phyloP scores from a whole-genome alignment of 2,113 vertebrate genomes.

The Dendrocopos noguchii region DNA sequence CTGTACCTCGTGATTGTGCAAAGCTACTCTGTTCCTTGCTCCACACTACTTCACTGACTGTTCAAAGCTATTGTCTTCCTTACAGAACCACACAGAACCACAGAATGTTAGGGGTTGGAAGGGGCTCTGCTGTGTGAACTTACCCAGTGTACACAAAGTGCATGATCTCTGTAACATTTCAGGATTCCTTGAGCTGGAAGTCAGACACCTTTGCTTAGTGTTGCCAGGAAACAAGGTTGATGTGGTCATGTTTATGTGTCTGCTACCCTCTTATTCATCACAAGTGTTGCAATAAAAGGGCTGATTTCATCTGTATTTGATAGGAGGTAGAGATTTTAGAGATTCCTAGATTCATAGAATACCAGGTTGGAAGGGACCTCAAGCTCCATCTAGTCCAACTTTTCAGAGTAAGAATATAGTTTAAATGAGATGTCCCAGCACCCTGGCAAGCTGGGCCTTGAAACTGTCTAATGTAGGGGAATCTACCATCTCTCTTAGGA shows the following conservation, averaged over 20 bases:
- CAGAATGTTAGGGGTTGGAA: too few species aligned
- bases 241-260: not conserved
- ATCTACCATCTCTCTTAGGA: too few species aligned
- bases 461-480: too few species aligned
- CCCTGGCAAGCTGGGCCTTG: too few species aligned
- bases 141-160: not conserved
- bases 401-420: too few species aligned
- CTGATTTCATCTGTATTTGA: not conserved
- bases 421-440: too few species aligned
- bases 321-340: not conserved
- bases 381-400: too few species aligned
- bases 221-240: not conserved
- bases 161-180: not conserved
- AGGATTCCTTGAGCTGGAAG: not conserved
- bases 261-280: not conserved
- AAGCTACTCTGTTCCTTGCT: not conserved
- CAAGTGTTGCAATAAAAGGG: not conserved
- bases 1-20: not conserved
- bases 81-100: too few species aligned
- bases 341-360: not conserved
- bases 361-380: too few species aligned
- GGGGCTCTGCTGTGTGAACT: not conserved
- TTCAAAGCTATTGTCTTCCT: too few species aligned
- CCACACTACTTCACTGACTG: not conserved
- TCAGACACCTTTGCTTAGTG: not conserved